phyloP scores from a whole-genome alignment of 2,888 invertebrate species.

The Philonicus albiceps region DNA sequence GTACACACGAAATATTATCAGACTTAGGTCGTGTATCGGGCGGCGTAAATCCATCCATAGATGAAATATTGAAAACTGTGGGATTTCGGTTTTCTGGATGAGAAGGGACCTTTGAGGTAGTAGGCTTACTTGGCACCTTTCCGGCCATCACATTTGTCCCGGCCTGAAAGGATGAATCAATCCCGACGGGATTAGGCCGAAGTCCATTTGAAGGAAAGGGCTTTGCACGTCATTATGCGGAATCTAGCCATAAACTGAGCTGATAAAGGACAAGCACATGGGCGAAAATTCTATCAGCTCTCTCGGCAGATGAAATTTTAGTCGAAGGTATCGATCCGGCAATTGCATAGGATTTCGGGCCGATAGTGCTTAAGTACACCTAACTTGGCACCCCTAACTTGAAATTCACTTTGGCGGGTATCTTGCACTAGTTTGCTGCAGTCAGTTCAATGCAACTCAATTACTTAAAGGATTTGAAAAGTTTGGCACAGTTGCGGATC shows the following conservation, averaged over 20 bases:
- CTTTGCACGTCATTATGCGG: conserved; percentile 30
- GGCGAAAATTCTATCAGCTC: conserved; percentile 2
- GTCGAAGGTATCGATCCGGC: conserved; percentile 7
- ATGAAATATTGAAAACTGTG: conserved; percentile 27
- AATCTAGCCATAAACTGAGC: conserved; percentile 27
- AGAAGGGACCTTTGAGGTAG: not conserved
- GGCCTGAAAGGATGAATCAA: not conserved
- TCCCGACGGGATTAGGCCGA: not conserved
- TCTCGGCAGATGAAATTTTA: not conserved
- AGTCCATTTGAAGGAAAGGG: conserved; percentile 32
- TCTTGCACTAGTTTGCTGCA: conserved; percentile 3
- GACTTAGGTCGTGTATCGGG: not conserved
- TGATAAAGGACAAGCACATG: conserved; percentile 2
- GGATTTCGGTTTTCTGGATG: conserved; percentile 1
- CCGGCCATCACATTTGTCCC: conserved; percentile 16
- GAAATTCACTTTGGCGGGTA: conserved; percentile 13
- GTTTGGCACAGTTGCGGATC: not conserved
- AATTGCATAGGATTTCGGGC: conserved; percentile 21
- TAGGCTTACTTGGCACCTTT: conserved; percentile 8
- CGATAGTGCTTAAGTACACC: not conserved
- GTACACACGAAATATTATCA: conserved; percentile 19
- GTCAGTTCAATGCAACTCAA: conserved; percentile 25
- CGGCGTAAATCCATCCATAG: not conserved
- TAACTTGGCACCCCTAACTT: conserved; percentile 7
- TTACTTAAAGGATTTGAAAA: conserved; percentile 36